Evolutionary conservation across 2,113 vertebrate species (phyloP), one percentile per base, ranked within the genome.

Genomic region (Apeltes quadracus): DNA sequence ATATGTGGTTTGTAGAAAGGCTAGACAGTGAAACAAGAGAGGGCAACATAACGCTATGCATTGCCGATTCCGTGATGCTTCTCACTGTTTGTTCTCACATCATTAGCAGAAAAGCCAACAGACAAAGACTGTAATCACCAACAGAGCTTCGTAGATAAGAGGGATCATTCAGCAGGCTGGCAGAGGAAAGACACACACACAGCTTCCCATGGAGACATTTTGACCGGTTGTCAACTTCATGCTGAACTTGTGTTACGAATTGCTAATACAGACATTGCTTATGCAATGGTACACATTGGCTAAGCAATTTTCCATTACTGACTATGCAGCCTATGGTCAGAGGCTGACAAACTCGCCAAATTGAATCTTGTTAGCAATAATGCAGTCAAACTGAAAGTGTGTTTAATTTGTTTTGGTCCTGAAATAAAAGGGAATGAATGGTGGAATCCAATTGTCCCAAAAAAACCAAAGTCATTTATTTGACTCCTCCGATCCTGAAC

Each of bases 61-160:
- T 14, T 7, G 36, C 12, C n/a, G 11, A 75, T 16, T 66, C 10
- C 3, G 6, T 15, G n/a, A 13, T n/a, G 25, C 4, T 8, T 41
- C 38, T 64, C 27, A 0, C 36, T 69, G 68, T 72, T 76, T 79
- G 29, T 72, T 76, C 53, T 69, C 53, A 54, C 61, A 43, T 50
- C 69, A 75, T 86, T 81, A 81, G 65, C 61, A 61, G 76, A 62
- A 39, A 83, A 82, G 50, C 78, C 78, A 77, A 84, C 63, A 69
- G 36, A 79, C 39, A 72, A 77, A 84, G 71, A 69, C 46, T 43
- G 69, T 72, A 68, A 84, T 82, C 61, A 54, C 62, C 66, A 66
- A 18, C 69, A 72, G 55, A 76, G 78, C 46, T 75, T 51, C 16
- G n/a, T 27, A 61, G 77, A 73, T 72, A 69, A 80, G 75, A 76